Evolutionary conservation across 2,113 vertebrate genomes (phyloP), one percentile per base, ranked within the genome.

Genomic region (Arenaria interpres): DNA sequence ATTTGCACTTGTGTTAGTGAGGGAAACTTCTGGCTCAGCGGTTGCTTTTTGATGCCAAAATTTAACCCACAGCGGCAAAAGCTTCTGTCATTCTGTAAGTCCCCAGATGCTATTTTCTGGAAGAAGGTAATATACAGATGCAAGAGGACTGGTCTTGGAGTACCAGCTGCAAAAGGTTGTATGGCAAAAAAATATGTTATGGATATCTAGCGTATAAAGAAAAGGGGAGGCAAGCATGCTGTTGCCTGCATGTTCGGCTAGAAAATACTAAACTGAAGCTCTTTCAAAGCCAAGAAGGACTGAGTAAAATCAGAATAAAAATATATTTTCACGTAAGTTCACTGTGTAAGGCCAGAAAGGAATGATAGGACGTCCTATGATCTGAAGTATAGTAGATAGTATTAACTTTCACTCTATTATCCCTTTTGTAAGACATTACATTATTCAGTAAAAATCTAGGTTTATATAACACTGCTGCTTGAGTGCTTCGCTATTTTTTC

Each of bases 31-130:
- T 94, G 92, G 66, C 83, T 92, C 73, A 82, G 28, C 3, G 3
- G 72, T 87, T 94, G 27, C 20, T 79, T 88, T 94, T 80, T 74
- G 62, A 74, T 88, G 88, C 85, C 82, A 96, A 91, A 84, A 88
- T 77, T 30, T 60, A 77, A 43, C 19, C 56, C 46, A 22, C 43
- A 15, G 20, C 5, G 7, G 59, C 23, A 63, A 84, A 80, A 77
- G 35, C 24, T 73, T 62, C 37, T 92, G 75, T 90, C 57, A 25
- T 71, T 74, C 37, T 60, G 1, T 53, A 72, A 89, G 46, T 89
- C 48, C 39, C 73, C 43, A 84, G 53, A 68, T 69, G 51, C 68
- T 81, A 1, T 92, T 87, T 92, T 75, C 76, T 94, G 80, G 64
- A 92, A 81, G 75, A 63, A 81, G 43, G 35, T 92, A 57, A 41